Evolutionary conservation across 2,113 vertebrate species (phyloP), one percentile per base, ranked within the genome.

Genomic region (Glareola pratincola): DNA sequence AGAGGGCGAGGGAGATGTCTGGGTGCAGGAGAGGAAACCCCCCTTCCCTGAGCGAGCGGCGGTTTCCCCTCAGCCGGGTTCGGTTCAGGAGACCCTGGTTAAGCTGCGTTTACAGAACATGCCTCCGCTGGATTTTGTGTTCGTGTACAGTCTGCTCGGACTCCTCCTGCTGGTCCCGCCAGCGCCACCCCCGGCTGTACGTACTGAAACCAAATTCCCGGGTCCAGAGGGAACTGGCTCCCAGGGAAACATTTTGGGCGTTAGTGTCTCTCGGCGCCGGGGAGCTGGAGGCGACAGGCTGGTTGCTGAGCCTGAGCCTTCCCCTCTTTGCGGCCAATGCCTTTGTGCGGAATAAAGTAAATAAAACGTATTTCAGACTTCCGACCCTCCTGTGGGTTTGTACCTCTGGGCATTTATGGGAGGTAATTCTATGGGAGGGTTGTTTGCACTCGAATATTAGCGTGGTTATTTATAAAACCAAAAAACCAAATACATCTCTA

Each of bases 31-130:
- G 50, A 32, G 51, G 19, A 21, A 7, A 3, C 23, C 29, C 4
- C 4, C 9, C 6, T 18, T 12, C n/a, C 0, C 1, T 19, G 8
- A 14, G 73, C 66, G 12, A 14, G n/a, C 3, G 17, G 63, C 36
- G 3, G 29, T 8, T 51, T 5, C 17, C 17, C 0, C 41, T 19
- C 1, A 0, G 12, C 34, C 3, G 34, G 37, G 2, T 10, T 3
- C 1, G 1, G 34, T 15, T 32, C 0, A 0, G 77, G 12, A 19
- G 66, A 10, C 27, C 39, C 45, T 1, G 2, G 50, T 2, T 21
- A 5, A 6, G 71, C 10, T 15, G 6, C 32, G 2, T 1, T 41
- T 75, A 27, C 1, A 9, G 56, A 7, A 4, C 4, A 0, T 8
- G 17, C 32, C 64, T 39, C 82, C 48, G 19, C 14, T 12, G 3